Conservation (phyloP, 2,797 vertebrate species). For the Apodemus agrarius region DNA sequence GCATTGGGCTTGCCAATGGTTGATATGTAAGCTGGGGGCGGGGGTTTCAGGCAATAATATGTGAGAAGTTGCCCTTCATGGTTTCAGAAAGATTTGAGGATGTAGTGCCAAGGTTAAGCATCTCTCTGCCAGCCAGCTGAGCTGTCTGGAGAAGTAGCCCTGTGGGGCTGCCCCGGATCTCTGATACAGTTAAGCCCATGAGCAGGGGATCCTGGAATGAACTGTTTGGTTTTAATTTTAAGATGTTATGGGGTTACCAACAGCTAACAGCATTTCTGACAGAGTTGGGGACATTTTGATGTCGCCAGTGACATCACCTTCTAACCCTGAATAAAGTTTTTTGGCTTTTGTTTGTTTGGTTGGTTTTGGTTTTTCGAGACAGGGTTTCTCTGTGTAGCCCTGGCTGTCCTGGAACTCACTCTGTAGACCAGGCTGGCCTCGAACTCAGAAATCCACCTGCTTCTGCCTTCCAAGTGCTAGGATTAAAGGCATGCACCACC, state of each 20-base stretch:
- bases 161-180: not conserved
- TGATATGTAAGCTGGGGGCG: not conserved
- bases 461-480: no score
- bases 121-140: not conserved
- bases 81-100: not conserved
- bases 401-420: no score
- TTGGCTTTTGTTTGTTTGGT: no score
- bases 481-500: no score
- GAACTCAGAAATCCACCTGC: no score
- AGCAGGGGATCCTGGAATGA: not conserved
- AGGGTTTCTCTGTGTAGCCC: no score
- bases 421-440: no score
- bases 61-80: not conserved
- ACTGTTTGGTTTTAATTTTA: not conserved
- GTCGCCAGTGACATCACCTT: not conserved
- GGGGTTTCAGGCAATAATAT: not conserved
- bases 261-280: not conserved
- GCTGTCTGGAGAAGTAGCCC: not conserved
- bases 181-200: not conserved
- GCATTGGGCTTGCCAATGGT: not conserved
- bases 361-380: no score
- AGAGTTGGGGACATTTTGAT: not conserved
- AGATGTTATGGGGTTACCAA: not conserved
- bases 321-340: not conserved
- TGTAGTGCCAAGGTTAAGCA: not conserved